These are phyloP conservation scores for Metopolophium dirhodum DNA, from an alignment of 1,140 invertebrate species.

Conservation along the genomic window DNA sequence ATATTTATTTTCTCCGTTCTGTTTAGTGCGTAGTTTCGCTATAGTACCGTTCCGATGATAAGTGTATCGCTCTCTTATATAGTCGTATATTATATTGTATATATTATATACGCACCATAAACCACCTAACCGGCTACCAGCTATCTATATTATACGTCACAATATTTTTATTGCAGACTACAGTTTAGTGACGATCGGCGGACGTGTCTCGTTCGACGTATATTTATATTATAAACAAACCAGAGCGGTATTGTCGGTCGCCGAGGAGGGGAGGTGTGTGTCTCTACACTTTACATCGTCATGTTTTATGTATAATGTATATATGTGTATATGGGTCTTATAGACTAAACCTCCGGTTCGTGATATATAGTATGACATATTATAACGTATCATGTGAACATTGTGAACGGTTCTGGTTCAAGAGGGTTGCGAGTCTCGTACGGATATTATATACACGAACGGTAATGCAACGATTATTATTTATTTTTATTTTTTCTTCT, in stretches of 20 bases:
- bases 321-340: background rate
- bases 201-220: background rate
- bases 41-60: background rate
- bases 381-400: background rate
- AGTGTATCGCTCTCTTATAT: background rate
- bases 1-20: background rate
- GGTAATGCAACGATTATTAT: conserved; percentile 29
- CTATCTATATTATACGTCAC: conserved; percentile 6
- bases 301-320: background rate
- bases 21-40: background rate
- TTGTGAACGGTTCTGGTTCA: background rate
- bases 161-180: background rate
- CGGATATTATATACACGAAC: background rate
- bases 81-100: background rate
- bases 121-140: background rate
- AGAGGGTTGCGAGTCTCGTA: background rate
- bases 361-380: background rate
- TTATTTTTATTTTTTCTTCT: conserved; percentile 6
- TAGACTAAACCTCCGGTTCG: background rate
- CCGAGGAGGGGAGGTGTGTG: background rate
- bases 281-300: background rate
- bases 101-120: background rate
- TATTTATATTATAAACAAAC: conserved; percentile 1
- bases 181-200: background rate
- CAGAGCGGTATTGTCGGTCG: background rate